phyloP scores from a whole-genome alignment of 2,113 vertebrate genomes.

The Oenanthe melanoleuca region DNA sequence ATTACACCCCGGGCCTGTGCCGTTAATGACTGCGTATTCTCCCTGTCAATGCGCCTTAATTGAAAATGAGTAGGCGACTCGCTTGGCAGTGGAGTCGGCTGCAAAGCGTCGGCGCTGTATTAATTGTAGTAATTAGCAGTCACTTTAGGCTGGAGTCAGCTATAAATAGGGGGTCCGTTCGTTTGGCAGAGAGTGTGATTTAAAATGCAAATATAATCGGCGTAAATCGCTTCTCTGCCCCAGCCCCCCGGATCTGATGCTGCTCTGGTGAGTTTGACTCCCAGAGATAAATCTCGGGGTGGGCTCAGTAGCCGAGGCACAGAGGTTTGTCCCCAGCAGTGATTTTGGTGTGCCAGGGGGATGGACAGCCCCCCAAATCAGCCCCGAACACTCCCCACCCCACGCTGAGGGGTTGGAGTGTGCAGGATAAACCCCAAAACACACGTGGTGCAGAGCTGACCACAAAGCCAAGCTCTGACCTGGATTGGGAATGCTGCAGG shows the following conservation, averaged over 20 bases:
- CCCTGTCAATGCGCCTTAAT: conserved; percentile 78
- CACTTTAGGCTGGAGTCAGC: conserved; percentile 81
- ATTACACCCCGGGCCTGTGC: conserved; percentile 73
- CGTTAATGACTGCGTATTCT: conserved; percentile 78
- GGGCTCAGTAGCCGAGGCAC: neutral
- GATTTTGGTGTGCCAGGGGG: neutral
- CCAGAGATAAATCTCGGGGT: neutral
- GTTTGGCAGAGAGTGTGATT: conserved; percentile 75
- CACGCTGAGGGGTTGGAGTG: rapidly evolving
- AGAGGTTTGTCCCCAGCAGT: neutral
- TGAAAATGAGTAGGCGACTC: conserved; percentile 81
- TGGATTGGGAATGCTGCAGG: neutral
- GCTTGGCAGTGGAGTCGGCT: conserved; percentile 76
- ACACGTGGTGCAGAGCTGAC: rapidly evolving
- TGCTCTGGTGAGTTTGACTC: neutral
- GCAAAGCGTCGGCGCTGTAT: conserved; percentile 76
- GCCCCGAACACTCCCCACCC: neutral
- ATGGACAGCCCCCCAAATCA: neutral
- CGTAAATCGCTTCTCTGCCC: conserved; percentile 52
- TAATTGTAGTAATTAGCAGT: conserved; percentile 86
- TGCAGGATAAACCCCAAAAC: neutral
- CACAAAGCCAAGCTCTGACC: neutral
- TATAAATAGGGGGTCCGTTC: conserved; percentile 81
- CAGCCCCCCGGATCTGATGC: neutral
- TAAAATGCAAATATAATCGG: conserved; percentile 80